Evolutionary conservation across 2,797 vertebrate species (phyloP), one percentile per base, ranked within the genome.

Genomic region (Pseudochirops cupreus): DNA sequence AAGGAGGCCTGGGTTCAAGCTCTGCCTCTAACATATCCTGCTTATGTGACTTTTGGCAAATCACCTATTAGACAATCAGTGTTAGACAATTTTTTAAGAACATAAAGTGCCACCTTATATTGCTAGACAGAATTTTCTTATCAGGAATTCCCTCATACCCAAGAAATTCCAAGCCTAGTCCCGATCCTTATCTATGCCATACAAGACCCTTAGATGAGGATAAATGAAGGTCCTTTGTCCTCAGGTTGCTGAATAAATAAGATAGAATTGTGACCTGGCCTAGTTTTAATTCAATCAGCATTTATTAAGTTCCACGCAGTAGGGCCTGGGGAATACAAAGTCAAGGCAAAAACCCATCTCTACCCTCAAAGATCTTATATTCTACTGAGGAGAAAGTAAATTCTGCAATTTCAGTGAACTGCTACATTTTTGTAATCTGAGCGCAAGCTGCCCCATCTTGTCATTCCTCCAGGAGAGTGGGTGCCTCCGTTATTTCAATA

Each of bases 381-480:
- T 82, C 67, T 46, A 24, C 67, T 21, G 18, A 46, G 39, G 39
- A 82, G n/a, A 82, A 46, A 10, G 67, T 92, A 97, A 96, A 96
- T 95, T 56, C 94, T 87, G 95, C 95, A 92, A 92, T 12, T 91
- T 33, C 52, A 52, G 0, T 90, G 93, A 46, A 92, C 52, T 95
- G 91, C 67, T 58, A 55, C 33, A 24, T 52, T 58, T 94, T 59
- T 92, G 0, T 62, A 56, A 33, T 93, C 91, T 50, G 67, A 91
- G 93, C 94, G 67, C 56, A 96, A 91, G 94, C 93, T 95, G 92
- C 74, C 87, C 55, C 33, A 89, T 93, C 55, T 89, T 95, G 91
- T 33, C 93, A 46, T 90, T 96, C 94, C 93, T 94, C 90, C 0
- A 16, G 94, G 95, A 92, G 29, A 96, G 21, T 94, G 46, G 74